Evolutionary conservation across 2,113 vertebrate species (phyloP).

Genomic region (Sialia sialis): DNA sequence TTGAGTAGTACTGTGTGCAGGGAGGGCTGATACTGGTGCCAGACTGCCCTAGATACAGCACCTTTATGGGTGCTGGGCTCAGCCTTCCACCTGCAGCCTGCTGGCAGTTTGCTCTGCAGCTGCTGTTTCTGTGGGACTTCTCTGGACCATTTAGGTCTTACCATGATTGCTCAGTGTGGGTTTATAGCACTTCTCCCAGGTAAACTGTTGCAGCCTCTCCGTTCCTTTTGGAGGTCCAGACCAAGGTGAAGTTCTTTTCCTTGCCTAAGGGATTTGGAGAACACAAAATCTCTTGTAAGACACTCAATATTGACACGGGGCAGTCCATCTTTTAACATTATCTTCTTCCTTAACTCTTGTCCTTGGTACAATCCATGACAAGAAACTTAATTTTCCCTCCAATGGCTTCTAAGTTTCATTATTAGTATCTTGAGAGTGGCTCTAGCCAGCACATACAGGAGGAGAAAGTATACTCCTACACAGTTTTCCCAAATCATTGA

Average conservation of each 20-base stretch:
- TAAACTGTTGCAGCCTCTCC: not conserved
- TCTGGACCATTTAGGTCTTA: not conserved
- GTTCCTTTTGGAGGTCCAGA: not conserved
- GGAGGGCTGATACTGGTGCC: accelerated
- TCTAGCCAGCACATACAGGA: not conserved
- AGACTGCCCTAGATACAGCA: accelerated
- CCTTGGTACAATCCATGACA: not conserved
- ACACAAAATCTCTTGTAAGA: not conserved
- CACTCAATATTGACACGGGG: not conserved
- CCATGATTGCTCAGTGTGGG: accelerated
- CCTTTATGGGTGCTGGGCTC: not conserved
- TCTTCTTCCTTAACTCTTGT: not conserved
- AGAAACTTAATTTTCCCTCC: not conserved
- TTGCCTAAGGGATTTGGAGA: not conserved
- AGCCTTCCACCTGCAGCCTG: not conserved
- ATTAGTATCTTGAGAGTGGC: not conserved
- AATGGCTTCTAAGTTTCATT: not conserved
- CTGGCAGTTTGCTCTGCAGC: no score
- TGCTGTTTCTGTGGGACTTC: not conserved
- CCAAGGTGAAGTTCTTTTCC: not conserved
- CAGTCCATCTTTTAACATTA: not conserved
- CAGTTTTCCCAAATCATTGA: not conserved
- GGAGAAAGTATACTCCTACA: not conserved
- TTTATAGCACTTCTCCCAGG: not conserved
- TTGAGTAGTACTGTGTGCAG: not conserved